Conservation (phyloP, 2,888 invertebrate species). For the Drosophila acutilabella region DNA sequence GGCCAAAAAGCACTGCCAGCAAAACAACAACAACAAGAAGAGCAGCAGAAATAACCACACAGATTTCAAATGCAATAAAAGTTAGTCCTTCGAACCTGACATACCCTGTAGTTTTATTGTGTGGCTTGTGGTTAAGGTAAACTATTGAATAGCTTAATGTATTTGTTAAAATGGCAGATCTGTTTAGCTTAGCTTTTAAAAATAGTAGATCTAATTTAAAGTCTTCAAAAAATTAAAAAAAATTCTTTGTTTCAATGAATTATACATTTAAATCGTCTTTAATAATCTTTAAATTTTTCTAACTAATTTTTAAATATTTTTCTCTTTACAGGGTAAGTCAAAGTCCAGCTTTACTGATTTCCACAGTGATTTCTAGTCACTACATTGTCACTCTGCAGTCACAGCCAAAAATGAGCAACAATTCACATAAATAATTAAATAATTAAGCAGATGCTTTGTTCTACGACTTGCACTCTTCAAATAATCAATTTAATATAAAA, state of each 20-base stretch:
- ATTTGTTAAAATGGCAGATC: neutral
- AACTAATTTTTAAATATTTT: too few relatives aligned
- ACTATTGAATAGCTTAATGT: neutral
- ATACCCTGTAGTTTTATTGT: conserved; percentile 6
- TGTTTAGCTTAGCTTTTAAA: too few relatives aligned
- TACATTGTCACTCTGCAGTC: conserved; percentile 19
- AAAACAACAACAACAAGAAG: conserved; percentile 23
- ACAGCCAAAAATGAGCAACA: conserved; percentile 17
- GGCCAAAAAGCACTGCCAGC: conserved; percentile 21
- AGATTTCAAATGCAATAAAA: conserved; percentile 50
- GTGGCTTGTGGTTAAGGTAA: neutral
- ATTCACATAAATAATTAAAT: conserved; percentile 49
- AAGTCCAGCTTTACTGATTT: neutral
- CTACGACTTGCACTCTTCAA: neutral
- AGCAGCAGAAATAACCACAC: conserved; percentile 26
- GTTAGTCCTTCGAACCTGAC: conserved; percentile 26
- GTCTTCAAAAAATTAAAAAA: too few relatives aligned
- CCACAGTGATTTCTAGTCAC: conserved; percentile 28
- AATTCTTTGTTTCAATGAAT: too few relatives aligned
- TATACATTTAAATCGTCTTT: too few relatives aligned
- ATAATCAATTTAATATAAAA: conserved; percentile 10
- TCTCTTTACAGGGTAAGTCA: neutral
- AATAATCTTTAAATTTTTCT: too few relatives aligned
- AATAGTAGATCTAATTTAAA: too few relatives aligned
- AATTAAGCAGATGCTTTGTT: conserved; percentile 21